phyloP scores from a whole-genome alignment of 2,113 vertebrate species.

The Sturnus vulgaris region DNA sequence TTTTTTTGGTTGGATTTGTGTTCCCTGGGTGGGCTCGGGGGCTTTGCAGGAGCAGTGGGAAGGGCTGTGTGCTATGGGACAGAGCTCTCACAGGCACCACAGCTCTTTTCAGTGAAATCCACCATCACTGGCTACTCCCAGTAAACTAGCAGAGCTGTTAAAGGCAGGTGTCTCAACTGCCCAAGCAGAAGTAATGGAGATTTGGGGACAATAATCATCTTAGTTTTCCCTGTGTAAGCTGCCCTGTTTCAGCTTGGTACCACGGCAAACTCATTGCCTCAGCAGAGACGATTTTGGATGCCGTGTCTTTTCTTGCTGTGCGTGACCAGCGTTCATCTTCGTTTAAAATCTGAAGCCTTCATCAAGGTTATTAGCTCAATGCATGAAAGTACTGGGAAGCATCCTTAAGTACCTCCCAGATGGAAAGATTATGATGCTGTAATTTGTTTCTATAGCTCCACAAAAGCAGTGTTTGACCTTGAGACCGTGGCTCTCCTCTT shows the following conservation, averaged over 20 bases:
- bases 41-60: background rate
- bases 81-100: background rate
- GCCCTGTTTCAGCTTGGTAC: background rate
- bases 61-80: background rate
- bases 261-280: background rate
- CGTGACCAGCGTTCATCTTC: background rate
- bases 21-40: background rate
- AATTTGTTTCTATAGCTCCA: background rate
- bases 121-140: background rate
- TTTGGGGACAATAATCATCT: background rate
- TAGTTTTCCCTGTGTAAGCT: background rate
- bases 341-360: background rate
- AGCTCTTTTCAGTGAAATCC: background rate
- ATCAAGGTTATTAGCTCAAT: background rate
- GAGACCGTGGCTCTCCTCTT: background rate
- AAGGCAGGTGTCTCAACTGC: background rate
- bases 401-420: background rate
- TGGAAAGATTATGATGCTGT: background rate
- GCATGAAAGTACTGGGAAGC: background rate
- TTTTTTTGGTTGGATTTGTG: rapidly evolving
- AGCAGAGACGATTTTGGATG: background rate
- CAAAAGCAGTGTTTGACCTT: background rate
- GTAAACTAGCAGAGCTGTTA: background rate
- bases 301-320: background rate
- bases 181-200: background rate